Percentiles rank a stretch among this genome's conserved stretches.
phyloP scores from a whole-genome alignment of 2,888 invertebrate genomes.

The Limnephilus rhombicus region DNA sequence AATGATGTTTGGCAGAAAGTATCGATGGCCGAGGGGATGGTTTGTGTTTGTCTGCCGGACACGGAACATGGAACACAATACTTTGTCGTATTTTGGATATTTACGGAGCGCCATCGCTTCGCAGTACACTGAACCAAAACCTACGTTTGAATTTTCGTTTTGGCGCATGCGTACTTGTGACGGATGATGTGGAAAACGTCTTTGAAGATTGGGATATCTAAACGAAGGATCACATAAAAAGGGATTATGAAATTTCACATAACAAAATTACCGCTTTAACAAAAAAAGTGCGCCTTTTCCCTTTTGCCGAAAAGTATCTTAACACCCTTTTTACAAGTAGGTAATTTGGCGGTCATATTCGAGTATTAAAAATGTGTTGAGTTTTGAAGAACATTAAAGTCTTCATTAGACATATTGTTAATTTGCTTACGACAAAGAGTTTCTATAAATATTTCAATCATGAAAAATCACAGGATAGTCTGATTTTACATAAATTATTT shows the following conservation, averaged over 20 bases:
- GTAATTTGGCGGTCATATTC: background rate
- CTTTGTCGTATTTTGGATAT: conserved; percentile 63
- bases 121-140: conserved; percentile 26
- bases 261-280: background rate
- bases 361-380: too few species aligned
- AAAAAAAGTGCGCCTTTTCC: background rate
- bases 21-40: background rate
- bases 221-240: background rate
- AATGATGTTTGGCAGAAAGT: background rate
- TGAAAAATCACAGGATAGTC: too few species aligned
- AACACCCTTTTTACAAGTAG: background rate
- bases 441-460: too few species aligned
- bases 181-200: background rate
- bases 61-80: conserved; percentile 48
- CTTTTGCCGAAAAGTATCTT: background rate
- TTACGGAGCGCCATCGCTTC: conserved; percentile 54
- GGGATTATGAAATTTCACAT: background rate
- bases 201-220: background rate
- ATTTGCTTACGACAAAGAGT: too few species aligned
- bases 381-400: too few species aligned
- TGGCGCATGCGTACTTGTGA: conserved; percentile 9
- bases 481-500: too few species aligned
- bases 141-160: conserved; percentile 23
- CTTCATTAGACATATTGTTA: too few species aligned
- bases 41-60: conserved; percentile 51